Evolutionary conservation across 2,113 vertebrate species (phyloP).

Genomic region (Hippocampus mohnikei): DNA sequence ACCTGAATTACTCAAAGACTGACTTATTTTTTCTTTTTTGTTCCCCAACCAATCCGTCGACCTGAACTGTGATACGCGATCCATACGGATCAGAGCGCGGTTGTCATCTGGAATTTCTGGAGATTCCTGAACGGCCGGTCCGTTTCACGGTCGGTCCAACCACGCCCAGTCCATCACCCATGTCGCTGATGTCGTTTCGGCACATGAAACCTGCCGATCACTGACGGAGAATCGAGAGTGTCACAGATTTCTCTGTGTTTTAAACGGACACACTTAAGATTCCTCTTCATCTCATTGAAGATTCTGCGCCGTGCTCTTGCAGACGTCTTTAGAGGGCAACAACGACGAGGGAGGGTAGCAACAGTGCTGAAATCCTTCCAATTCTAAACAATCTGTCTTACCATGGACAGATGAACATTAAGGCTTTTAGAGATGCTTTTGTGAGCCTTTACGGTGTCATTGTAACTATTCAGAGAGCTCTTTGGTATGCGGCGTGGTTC

Average conservation of each 20-base stretch:
- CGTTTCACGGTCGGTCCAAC: too few species aligned
- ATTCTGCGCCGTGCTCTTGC: neutral
- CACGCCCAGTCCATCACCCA: too few species aligned
- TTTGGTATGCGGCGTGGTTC: too few species aligned
- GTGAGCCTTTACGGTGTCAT: neutral
- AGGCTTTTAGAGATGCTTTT: neutral
- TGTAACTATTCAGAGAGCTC: neutral
- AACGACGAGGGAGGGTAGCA: neutral
- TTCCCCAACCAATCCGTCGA: too few species aligned
- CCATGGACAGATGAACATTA: neutral
- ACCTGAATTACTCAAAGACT: too few species aligned
- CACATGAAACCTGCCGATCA: too few species aligned
- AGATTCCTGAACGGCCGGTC: too few species aligned
- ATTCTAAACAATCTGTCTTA: neutral
- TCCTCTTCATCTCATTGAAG: neutral
- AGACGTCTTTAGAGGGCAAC: neutral
- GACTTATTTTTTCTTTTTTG: too few species aligned
- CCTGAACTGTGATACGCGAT: too few species aligned
- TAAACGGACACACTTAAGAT: neutral
- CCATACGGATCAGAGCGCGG: too few species aligned
- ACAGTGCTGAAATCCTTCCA: neutral
- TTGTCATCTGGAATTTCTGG: too few species aligned
- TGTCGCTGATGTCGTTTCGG: too few species aligned
- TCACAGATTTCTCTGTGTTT: neutral
- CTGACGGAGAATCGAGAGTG: neutral